A percentile compares a stretch with the other conserved stretches of the same genome.
These are phyloP conservation scores for Eueides isabella DNA, from an alignment of 1,140 invertebrate genomes.

Conservation along the genomic window DNA sequence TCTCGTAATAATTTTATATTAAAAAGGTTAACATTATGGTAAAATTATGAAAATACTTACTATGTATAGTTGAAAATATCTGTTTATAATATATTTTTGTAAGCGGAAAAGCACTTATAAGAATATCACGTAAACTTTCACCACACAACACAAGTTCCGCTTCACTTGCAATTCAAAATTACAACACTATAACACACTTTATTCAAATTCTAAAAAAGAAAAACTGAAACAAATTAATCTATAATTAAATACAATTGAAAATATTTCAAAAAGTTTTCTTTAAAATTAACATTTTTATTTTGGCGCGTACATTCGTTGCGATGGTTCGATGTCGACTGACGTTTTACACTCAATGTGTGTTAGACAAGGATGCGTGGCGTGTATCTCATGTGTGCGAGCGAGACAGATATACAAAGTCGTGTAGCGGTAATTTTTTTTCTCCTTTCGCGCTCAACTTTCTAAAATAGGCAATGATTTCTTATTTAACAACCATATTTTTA, in stretches of 20 bases:
- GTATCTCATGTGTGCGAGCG: conserved; percentile 42
- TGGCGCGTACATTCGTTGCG: conserved; percentile 59
- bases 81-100: background rate
- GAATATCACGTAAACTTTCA: conserved; percentile 58
- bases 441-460: conserved; percentile 79
- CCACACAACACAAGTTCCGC: conserved; percentile 54
- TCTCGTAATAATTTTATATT: background rate
- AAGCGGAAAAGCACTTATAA: background rate
- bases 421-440: conserved; percentile 80
- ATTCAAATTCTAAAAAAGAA: conserved; percentile 17
- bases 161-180: conserved; percentile 38
- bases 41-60: background rate
- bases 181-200: conserved; percentile 25
- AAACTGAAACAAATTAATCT: conserved; percentile 8
- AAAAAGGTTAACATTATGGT: background rate
- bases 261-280: conserved; percentile 35
- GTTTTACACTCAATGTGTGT: conserved; percentile 46
- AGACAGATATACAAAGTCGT: conserved; percentile 63
- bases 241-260: conserved; percentile 29
- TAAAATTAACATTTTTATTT: conserved; percentile 45
- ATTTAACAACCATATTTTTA: conserved; percentile 38
- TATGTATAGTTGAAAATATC: background rate
- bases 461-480: conserved; percentile 59
- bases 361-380: conserved; percentile 54
- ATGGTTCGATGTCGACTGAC: conserved; percentile 59